These are phyloP conservation scores for Scomber japonicus DNA, from an alignment of 2,113 vertebrate genomes.

Conservation along the genomic window DNA sequence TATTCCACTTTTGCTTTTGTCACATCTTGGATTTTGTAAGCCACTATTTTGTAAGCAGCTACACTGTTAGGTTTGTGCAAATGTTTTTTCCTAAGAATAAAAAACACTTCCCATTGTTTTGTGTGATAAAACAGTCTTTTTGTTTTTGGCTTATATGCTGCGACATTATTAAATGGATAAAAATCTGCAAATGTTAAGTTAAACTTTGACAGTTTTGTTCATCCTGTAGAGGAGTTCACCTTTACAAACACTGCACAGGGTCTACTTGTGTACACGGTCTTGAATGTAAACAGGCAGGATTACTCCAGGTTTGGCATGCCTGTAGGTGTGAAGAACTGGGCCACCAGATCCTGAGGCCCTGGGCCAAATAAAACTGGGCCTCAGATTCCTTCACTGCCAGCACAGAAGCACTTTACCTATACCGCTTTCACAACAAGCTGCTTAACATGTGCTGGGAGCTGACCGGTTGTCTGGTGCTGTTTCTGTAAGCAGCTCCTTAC, in stretches of 20 bases:
- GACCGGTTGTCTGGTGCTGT: too few relatives aligned
- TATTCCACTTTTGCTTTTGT: conserved; percentile 1
- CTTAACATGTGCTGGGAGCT: background rate
- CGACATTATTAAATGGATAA: background rate
- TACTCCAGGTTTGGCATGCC: conserved; percentile 50
- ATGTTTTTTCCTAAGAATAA: conserved; percentile 46
- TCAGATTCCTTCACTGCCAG: conserved; percentile 24
- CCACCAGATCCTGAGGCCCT: conserved; percentile 42
- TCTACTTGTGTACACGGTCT: conserved; percentile 24
- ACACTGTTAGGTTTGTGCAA: conserved; percentile 12
- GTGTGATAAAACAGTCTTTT: background rate
- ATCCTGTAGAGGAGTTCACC: background rate
- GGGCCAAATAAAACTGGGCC: conserved; percentile 46
- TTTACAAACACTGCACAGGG: background rate
- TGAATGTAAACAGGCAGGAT: conserved; percentile 49
- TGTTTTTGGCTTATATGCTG: background rate
- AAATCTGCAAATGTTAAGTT: background rate
- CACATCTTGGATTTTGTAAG: background rate
- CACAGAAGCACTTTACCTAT: conserved; percentile 32
- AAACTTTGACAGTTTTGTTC: background rate
- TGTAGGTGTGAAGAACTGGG: conserved; percentile 43
- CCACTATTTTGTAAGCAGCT: conserved; percentile 28
- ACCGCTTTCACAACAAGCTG: background rate
- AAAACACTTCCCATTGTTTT: conserved; percentile 27
- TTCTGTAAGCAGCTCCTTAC: too few relatives aligned